These are phyloP conservation scores for Saguinus midas DNA, from an alignment of 2,113 vertebrate species.

Conservation along the genomic window DNA sequence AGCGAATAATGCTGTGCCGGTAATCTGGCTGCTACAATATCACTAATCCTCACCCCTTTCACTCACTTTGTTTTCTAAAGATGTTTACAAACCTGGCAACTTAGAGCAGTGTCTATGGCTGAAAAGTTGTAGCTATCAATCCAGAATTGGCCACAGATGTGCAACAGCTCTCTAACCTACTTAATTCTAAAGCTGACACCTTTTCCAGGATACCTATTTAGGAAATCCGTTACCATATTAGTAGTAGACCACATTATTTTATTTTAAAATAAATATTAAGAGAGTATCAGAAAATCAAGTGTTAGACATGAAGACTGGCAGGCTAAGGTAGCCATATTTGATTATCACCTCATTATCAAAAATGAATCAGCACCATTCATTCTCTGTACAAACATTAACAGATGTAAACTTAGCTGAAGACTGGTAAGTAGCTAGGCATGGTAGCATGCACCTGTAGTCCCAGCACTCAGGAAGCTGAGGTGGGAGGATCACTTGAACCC, in stretches of 20 bases:
- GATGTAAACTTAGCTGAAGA: neutral
- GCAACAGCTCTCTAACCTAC: neutral
- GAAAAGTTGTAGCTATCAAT: constrained; percentile 2
- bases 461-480: no score
- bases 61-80: constrained; percentile 42
- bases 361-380: neutral
- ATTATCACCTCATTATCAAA: neutral
- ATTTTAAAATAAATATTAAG: constrained; percentile 19
- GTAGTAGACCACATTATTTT: neutral
- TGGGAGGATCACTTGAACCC: no score
- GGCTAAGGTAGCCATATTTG: neutral
- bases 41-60: neutral
- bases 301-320: neutral
- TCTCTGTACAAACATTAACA: neutral
- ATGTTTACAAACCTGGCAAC: constrained; percentile 65
- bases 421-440: neutral
- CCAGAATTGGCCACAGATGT: constrained; percentile 48
- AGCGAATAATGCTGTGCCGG: neutral
- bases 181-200: constrained; percentile 43
- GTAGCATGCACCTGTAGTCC: no score
- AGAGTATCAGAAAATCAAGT: neutral
- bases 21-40: neutral
- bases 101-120: neutral
- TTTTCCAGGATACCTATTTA: neutral
- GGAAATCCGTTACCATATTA: constrained; percentile 36